Evolutionary conservation across 1,140 invertebrate genomes (phyloP).

Genomic region (Ooceraea biroi): DNA sequence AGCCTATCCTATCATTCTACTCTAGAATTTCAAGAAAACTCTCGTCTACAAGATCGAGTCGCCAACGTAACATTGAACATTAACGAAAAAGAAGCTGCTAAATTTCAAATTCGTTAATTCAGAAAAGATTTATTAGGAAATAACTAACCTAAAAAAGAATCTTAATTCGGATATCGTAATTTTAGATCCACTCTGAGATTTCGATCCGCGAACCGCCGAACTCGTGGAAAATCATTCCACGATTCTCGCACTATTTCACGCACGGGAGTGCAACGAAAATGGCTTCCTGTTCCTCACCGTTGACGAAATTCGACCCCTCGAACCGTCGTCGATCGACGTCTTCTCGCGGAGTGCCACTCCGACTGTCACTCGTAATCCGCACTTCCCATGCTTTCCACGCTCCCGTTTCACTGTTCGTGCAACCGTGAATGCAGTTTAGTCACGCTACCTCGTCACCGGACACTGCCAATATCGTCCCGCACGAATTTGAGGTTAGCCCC

Average conservation of each 20-base stretch:
- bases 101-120: neutral
- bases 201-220: too few species aligned
- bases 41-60: too few species aligned
- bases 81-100: neutral
- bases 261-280: conserved; percentile 59
- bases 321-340: too few species aligned
- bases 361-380: neutral
- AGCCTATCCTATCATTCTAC: neutral
- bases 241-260: neutral
- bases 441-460: neutral
- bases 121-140: neutral
- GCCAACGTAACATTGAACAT: too few species aligned
- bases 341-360: conserved; percentile 5
- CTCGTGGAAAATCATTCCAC: too few species aligned
- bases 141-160: neutral
- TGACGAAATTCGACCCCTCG: neutral
- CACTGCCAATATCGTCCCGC: neutral
- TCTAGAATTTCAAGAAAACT: neutral
- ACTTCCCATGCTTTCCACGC: neutral
- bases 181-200: too few species aligned
- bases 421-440: neutral
- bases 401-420: too few species aligned
- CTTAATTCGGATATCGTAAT: neutral
- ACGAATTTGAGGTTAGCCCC: conserved; percentile 41
- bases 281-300: conserved; percentile 53